Conservation (phyloP, 2,113 vertebrate genomes). For the Rhea americana region DNA sequence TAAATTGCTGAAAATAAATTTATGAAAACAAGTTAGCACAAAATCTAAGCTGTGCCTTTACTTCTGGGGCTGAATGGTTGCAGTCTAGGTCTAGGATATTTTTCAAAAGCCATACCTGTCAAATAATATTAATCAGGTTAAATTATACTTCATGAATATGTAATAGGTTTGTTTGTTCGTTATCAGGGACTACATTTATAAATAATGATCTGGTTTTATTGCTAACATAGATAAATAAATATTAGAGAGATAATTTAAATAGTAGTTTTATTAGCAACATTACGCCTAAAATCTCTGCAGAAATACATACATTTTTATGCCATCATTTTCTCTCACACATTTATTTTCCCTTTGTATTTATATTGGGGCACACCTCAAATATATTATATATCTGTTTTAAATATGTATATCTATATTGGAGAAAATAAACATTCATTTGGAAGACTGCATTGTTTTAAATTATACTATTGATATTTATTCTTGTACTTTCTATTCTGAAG, state of each 20-base stretch:
- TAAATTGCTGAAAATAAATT: background rate
- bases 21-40: background rate
- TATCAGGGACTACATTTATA: slow-evolving; percentile 9
- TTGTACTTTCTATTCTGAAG: background rate
- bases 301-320: background rate
- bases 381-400: background rate
- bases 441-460: background rate
- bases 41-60: background rate
- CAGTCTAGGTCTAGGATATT: background rate
- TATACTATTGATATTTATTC: background rate
- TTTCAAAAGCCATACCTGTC: background rate
- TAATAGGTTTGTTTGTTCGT: slow-evolving; percentile 31
- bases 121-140: slow-evolving; percentile 50
- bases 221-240: slow-evolving; percentile 18
- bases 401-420: background rate
- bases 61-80: background rate
- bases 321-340: background rate
- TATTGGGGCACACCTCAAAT: background rate
- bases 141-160: slow-evolving; percentile 52
- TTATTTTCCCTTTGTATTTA: background rate
- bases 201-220: background rate
- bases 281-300: background rate
- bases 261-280: background rate
- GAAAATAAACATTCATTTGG: background rate
- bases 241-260: slow-evolving; percentile 17